phyloP scores from a whole-genome alignment of 2,888 invertebrate genomes.

The Eupithecia dodoneata region DNA sequence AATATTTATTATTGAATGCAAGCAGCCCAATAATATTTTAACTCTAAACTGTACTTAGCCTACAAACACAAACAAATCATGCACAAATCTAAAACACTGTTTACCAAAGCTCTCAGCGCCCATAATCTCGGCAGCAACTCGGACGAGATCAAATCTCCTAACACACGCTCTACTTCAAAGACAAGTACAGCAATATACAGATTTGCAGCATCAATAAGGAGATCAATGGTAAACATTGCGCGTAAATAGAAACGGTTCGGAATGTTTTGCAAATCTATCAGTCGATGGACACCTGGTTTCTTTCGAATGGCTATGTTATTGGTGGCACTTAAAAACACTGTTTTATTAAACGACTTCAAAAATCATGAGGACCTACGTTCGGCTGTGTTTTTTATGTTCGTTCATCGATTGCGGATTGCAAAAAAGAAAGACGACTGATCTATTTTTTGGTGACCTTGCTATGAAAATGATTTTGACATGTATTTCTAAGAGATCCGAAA shows the following conservation, averaged over 20 bases:
- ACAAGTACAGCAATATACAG: background rate
- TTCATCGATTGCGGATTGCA: too few relatives aligned
- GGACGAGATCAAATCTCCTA: conserved; percentile 2
- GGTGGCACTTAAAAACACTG: background rate
- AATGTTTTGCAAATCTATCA: background rate
- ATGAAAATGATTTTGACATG: too few relatives aligned
- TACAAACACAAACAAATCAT: background rate
- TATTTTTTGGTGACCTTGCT: too few relatives aligned
- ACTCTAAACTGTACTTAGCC: background rate
- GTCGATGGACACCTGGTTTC: background rate
- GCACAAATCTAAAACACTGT: background rate
- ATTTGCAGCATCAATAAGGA: conserved; percentile 17
- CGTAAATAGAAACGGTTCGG: conserved; percentile 5
- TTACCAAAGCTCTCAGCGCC: conserved; percentile 23
- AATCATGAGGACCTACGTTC: too few relatives aligned
- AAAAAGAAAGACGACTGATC: too few relatives aligned
- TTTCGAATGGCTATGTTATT: background rate
- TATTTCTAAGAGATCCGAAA: too few relatives aligned
- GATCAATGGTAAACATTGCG: conserved; percentile 16
- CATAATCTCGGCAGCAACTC: conserved; percentile 1
- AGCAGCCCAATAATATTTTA: background rate
- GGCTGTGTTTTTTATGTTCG: too few relatives aligned
- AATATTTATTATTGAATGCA: background rate
- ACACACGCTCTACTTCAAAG: background rate
- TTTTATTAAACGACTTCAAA: too few relatives aligned